Conservation (phyloP, 2,888 invertebrate genomes). For the Drosophila atroscutellata region DNA sequence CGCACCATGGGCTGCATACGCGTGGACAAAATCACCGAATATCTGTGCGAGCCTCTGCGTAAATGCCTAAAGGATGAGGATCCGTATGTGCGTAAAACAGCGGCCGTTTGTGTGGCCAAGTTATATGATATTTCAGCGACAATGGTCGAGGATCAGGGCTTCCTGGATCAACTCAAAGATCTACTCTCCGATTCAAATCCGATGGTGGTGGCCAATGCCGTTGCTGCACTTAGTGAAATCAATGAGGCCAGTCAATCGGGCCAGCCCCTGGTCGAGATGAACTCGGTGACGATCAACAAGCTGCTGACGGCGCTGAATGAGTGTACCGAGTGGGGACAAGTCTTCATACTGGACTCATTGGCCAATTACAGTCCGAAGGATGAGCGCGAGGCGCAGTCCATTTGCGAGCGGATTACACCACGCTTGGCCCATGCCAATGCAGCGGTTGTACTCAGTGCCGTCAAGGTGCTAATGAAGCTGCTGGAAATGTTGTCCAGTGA, state of each 20-base stretch:
- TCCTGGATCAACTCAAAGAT: slow-evolving; percentile 98
- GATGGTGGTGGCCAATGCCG: slow-evolving; percentile 99
- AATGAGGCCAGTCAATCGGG: slow-evolving; percentile 98
- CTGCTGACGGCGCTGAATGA: slow-evolving; percentile 98
- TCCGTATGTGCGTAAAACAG: slow-evolving; percentile 99
- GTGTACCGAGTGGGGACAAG: slow-evolving; percentile 99
- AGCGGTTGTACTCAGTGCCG: slow-evolving; percentile 98
- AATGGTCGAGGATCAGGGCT: slow-evolving; percentile 92
- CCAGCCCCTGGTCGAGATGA: slow-evolving; percentile 97
- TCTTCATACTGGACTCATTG: slow-evolving; percentile 98
- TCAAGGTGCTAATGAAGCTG: slow-evolving; percentile 98
- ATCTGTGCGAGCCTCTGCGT: slow-evolving; percentile 98
- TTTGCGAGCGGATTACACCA: slow-evolving; percentile 98
- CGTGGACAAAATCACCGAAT: slow-evolving; percentile 99
- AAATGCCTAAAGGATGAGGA: slow-evolving; percentile 98
- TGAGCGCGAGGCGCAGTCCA: slow-evolving; percentile 98
- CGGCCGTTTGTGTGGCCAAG: slow-evolving; percentile 99
- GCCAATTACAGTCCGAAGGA: slow-evolving; percentile 99
- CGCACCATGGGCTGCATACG: slow-evolving; percentile 99
- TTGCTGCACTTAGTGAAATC: slow-evolving; percentile 99
- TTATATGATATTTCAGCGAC: slow-evolving; percentile 97
- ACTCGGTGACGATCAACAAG: slow-evolving; percentile 98
- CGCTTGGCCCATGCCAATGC: slow-evolving; percentile 99
- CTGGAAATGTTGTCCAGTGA: slow-evolving; percentile 98
- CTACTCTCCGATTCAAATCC: slow-evolving; percentile 99